These are phyloP conservation scores for Leptopilina syphax DNA, from an alignment of 2,888 invertebrate species.

Conservation along the genomic window DNA sequence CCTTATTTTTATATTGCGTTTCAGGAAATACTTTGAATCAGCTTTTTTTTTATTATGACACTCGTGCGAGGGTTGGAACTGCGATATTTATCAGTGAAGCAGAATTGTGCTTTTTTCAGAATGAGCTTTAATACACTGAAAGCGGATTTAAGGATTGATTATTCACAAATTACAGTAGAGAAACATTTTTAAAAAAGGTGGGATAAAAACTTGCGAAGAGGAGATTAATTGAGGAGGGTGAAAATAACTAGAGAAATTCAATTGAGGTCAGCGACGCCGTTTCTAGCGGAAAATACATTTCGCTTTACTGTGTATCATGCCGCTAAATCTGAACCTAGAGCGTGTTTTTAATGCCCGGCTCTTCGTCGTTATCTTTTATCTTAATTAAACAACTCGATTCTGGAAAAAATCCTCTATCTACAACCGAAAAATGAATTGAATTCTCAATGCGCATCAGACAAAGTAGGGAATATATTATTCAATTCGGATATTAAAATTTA, in stretches of 20 bases:
- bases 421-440: constrained; percentile 16
- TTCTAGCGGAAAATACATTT: constrained; percentile 38
- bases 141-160: constrained; percentile 19
- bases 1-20: constrained; percentile 22
- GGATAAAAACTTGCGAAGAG: background rate
- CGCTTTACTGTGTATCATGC: constrained; percentile 32
- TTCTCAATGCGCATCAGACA: background rate
- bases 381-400: constrained; percentile 31
- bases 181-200: background rate
- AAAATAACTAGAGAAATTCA: constrained; percentile 38
- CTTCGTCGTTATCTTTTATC: constrained; percentile 28
- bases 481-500: background rate
- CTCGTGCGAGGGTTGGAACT: background rate
- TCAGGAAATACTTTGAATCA: background rate
- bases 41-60: constrained; percentile 10
- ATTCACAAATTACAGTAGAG: constrained; percentile 1
- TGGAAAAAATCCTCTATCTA: background rate
- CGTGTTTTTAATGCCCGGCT: constrained; percentile 22
- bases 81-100: background rate
- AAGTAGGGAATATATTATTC: background rate
- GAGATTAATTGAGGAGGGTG: constrained; percentile 19
- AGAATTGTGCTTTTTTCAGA: background rate
- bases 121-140: background rate
- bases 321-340: constrained; percentile 16
- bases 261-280: constrained; percentile 34